A percentile compares a stretch with the other conserved stretches of the same genome.
phyloP scores from a whole-genome alignment of 2,797 vertebrate species.

The Siniperca scherzeri region DNA sequence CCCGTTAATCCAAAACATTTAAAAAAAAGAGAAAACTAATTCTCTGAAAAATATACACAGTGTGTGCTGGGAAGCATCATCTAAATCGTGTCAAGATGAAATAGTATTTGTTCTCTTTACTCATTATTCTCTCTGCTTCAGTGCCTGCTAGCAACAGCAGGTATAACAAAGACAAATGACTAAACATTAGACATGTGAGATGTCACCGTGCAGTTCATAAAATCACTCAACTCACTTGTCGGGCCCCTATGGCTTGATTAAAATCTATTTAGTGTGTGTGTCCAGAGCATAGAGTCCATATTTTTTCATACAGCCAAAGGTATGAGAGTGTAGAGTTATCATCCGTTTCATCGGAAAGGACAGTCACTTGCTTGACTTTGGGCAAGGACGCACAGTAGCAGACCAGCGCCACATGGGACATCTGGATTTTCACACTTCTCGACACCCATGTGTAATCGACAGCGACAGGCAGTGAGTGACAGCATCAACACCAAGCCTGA shows the following conservation, averaged over 20 bases:
- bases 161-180: conserved; percentile 57
- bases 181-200: conserved; percentile 46
- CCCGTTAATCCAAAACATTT: conserved; percentile 57
- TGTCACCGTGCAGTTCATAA: conserved; percentile 32
- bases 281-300: neutral
- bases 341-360: conserved; percentile 54
- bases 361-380: conserved; percentile 76
- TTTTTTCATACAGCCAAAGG: conserved; percentile 2
- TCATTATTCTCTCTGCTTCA: conserved; percentile 49
- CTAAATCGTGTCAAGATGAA: conserved; percentile 49
- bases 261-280: conserved; percentile 52
- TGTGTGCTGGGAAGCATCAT: conserved; percentile 17
- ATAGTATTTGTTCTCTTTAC: conserved; percentile 41
- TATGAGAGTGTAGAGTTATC: conserved; percentile 39
- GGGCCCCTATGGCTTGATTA: conserved; percentile 49
- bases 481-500: conserved; percentile 60
- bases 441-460: conserved; percentile 71
- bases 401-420: conserved; percentile 70
- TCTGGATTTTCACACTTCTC: conserved; percentile 79
- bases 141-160: conserved; percentile 38
- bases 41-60: conserved; percentile 30
- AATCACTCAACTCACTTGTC: conserved; percentile 42
- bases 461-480: conserved; percentile 82
- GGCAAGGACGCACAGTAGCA: conserved; percentile 67
- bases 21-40: conserved; percentile 32